Conservation (phyloP, 2,113 vertebrate species). For the Megaptera novaeangliae region DNA sequence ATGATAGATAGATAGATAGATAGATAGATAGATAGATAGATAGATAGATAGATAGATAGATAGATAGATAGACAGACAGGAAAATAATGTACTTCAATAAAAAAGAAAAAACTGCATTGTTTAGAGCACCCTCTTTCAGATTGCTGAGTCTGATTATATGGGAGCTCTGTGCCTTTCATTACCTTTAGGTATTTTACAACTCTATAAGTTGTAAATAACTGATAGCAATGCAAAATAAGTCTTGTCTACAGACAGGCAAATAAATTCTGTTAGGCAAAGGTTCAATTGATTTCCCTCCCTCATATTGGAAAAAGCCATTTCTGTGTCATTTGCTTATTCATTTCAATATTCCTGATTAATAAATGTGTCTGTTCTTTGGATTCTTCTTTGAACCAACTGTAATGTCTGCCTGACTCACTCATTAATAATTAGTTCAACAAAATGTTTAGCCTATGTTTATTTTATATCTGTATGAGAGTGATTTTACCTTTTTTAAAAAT, state of each 20-base stretch:
- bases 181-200: not conserved
- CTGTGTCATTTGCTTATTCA: not conserved
- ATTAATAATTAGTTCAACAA: not conserved
- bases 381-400: not conserved
- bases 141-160: not conserved
- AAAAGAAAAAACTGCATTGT: not conserved
- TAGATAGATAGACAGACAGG: not conserved
- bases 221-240: constrained; percentile 1
- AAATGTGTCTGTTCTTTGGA: not conserved
- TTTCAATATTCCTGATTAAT: constrained; percentile 9
- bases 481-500: not conserved
- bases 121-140: not conserved
- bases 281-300: not conserved
- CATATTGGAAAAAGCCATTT: not conserved
- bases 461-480: not conserved
- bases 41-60: too few species aligned
- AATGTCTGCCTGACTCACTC: not conserved
- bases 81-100: not conserved
- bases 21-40: not conserved
- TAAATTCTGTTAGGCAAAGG: constrained; percentile 12
- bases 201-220: not conserved
- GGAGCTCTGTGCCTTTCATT: not conserved
- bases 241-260: not conserved
- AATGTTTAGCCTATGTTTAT: not conserved
- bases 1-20: too few species aligned